Conservation (phyloP, 2,888 invertebrate species). For the Drosophila borealis region DNA sequence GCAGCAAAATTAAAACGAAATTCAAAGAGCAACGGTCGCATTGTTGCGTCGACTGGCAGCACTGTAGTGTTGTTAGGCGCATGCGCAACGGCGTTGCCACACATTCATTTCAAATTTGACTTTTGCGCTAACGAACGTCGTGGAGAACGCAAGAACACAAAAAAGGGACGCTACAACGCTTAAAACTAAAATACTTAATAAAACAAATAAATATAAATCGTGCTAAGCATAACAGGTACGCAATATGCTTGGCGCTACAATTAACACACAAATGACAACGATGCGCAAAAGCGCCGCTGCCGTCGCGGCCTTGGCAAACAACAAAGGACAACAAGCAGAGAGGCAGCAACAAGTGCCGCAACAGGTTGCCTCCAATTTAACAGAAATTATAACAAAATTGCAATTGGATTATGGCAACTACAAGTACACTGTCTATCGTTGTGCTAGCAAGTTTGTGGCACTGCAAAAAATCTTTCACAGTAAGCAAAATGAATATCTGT, state of each 20-base stretch:
- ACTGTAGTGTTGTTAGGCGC: constrained; percentile 33
- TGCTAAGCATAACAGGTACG: background rate
- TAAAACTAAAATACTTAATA: background rate
- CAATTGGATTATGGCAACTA: constrained; percentile 77
- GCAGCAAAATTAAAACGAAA: background rate
- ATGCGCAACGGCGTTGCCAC: constrained; percentile 59
- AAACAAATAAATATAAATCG: background rate
- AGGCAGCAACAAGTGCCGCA: constrained; percentile 43
- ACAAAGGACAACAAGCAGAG: constrained; percentile 55
- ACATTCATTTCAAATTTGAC: constrained; percentile 55
- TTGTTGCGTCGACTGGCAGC: constrained; percentile 34
- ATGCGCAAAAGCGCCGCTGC: constrained; percentile 57
- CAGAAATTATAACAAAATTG: constrained; percentile 76
- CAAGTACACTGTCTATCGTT: constrained; percentile 84
- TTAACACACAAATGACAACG: constrained; percentile 45
- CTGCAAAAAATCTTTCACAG: constrained; percentile 83
- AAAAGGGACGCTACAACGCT: constrained; percentile 49
- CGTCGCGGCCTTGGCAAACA: constrained; percentile 52
- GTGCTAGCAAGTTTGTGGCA: constrained; percentile 82
- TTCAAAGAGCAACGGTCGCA: constrained; percentile 41
- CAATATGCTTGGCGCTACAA: constrained; percentile 31
- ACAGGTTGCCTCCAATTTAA: constrained; percentile 53
- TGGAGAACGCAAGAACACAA: constrained; percentile 42
- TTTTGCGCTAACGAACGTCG: constrained; percentile 73
- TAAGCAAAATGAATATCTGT: constrained; percentile 52